A percentile compares a stretch with the other conserved stretches of the same genome.
These are phyloP conservation scores for Bovichtus variegatus DNA, from an alignment of 2,797 vertebrate genomes.

Conservation along the genomic window DNA sequence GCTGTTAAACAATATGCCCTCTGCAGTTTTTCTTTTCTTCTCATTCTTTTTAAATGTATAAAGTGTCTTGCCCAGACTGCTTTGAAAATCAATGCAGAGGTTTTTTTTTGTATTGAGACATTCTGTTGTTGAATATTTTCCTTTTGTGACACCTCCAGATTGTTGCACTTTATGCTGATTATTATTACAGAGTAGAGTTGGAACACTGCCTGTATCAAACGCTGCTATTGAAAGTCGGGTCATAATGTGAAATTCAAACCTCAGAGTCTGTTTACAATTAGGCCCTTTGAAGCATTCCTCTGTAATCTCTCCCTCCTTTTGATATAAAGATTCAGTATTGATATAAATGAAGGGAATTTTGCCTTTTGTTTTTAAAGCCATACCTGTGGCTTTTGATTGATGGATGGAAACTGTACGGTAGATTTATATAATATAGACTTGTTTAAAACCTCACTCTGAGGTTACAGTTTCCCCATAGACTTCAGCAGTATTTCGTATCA, in stretches of 20 bases:
- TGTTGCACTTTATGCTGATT: constrained; percentile 68
- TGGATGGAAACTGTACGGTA: constrained; percentile 69
- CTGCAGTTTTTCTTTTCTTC: constrained; percentile 52
- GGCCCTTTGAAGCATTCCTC: constrained; percentile 67
- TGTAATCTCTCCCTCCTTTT: constrained; percentile 65
- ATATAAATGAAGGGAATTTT: constrained; percentile 63
- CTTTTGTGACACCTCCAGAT: constrained; percentile 71
- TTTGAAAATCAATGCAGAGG: constrained; percentile 48
- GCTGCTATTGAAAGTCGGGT: constrained; percentile 49
- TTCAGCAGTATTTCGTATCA: constrained; percentile 61
- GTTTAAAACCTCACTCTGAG: constrained; percentile 75
- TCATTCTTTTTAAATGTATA: constrained; percentile 39
- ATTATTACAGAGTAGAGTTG: constrained; percentile 59
- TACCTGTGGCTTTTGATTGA: constrained; percentile 77
- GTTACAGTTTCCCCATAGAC: constrained; percentile 56
- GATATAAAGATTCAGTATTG: constrained; percentile 68
- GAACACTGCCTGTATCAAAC: constrained; percentile 61
- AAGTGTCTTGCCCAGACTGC: constrained; percentile 20
- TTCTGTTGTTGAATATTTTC: constrained; percentile 58
- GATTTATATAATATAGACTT: constrained; percentile 72
- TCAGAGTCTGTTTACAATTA: constrained; percentile 73
- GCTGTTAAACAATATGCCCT: constrained; percentile 77
- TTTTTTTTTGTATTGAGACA: constrained; percentile 43
- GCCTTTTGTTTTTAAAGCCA: constrained; percentile 69
- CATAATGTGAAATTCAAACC: constrained; percentile 67